Conservation (phyloP, 35 echinoderm and acorn worm species). For the Apostichopus japonicus region DNA sequence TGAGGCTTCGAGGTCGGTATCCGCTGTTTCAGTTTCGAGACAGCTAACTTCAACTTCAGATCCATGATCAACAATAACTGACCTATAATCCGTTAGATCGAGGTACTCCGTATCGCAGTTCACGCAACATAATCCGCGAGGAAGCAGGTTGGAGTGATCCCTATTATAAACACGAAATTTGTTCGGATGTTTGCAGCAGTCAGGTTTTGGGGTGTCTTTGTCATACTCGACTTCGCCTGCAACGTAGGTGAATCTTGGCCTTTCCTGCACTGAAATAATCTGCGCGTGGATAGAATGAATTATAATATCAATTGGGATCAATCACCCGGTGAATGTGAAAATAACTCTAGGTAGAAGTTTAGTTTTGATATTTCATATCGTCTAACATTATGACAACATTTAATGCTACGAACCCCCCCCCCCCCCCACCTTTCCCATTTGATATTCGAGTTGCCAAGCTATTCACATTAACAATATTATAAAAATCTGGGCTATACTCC, state of each 20-base stretch:
- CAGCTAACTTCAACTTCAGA: constrained; percentile 1
- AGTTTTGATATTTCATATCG: too few species aligned
- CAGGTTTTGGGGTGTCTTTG: background rate
- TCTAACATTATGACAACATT: too few species aligned
- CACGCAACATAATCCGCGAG: constrained; percentile 3
- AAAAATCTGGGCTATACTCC: too few species aligned
- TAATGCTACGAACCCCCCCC: too few species aligned
- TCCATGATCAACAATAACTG: background rate
- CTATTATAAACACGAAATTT: background rate
- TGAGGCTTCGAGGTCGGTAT: background rate
- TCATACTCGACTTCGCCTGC: background rate
- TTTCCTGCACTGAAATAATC: background rate
- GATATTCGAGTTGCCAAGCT: too few species aligned
- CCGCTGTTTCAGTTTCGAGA: background rate
- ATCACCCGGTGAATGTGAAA: too few species aligned
- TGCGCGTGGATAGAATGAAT: background rate
- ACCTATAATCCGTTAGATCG: background rate
- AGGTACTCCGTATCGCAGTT: constrained; percentile 20
- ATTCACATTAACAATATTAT: too few species aligned
- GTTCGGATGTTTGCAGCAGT: background rate
- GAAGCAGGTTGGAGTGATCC: background rate
- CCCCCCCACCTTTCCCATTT: too few species aligned
- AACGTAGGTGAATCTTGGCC: background rate
- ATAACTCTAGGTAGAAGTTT: too few species aligned
- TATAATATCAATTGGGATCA: too few species aligned